A percentile compares a stretch with the other conserved stretches of the same genome.
Evolutionary conservation across 2,888 invertebrate genomes (phyloP).

Genomic region (Amiota minor): DNA sequence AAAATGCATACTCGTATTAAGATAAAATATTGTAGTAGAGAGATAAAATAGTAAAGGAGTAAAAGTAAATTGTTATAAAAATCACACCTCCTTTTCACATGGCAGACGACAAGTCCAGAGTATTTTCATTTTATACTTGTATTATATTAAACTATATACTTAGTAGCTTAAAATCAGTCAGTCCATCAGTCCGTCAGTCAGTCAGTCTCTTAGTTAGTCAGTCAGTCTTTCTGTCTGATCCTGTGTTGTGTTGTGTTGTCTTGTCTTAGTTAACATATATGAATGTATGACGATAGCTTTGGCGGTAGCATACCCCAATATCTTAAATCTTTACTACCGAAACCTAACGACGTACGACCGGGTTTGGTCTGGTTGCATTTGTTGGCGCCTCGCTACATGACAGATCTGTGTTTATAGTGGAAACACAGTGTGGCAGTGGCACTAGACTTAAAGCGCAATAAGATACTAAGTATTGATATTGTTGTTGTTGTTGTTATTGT

Average conservation of each 20-base stretch:
- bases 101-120: not conserved
- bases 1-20: too few relatives aligned
- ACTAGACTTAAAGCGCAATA: constrained; percentile 2
- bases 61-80: not conserved
- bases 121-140: too few relatives aligned
- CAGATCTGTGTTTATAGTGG: constrained; percentile 7
- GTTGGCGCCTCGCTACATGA: constrained; percentile 24
- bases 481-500: constrained; percentile 14
- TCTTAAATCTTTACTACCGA: constrained; percentile 18
- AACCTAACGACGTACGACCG: not conserved
- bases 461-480: not conserved
- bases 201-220: too few relatives aligned
- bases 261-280: not conserved
- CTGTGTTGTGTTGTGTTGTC: not conserved
- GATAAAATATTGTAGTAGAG: too few relatives aligned
- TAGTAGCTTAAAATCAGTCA: too few relatives aligned
- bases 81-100: constrained; percentile 12
- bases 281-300: too few relatives aligned
- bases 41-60: not conserved
- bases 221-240: too few relatives aligned
- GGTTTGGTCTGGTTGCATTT: not conserved
- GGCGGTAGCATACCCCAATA: not conserved
- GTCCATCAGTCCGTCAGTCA: too few relatives aligned
- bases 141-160: too few relatives aligned
- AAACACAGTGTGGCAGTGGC: not conserved